These are phyloP conservation scores for Kryptopterus vitreolus DNA, from an alignment of 2,797 vertebrate genomes.

Conservation along the genomic window DNA sequence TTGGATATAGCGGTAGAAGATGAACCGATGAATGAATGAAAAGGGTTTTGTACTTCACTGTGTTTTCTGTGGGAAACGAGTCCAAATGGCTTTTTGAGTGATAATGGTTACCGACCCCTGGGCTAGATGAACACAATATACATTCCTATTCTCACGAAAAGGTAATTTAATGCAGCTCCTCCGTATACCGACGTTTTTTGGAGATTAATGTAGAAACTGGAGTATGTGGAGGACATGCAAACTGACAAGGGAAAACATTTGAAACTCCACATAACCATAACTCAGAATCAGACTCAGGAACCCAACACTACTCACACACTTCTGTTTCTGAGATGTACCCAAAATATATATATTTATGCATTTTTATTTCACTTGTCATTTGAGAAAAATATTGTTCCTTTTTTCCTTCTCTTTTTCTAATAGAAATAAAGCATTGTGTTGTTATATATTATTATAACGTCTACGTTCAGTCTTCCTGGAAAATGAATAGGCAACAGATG, in stretches of 20 bases:
- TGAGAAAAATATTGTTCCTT: background rate
- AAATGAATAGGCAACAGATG: too few species aligned
- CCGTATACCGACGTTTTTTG: background rate
- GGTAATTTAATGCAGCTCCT: background rate
- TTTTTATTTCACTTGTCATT: background rate
- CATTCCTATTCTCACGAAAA: background rate
- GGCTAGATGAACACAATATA: too few species aligned
- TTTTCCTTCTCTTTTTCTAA: background rate
- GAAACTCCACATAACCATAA: background rate
- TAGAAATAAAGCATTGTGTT: background rate
- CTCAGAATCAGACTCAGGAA: background rate
- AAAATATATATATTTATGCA: background rate
- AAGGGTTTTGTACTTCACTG: too few species aligned
- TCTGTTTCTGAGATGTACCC: background rate
- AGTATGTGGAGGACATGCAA: background rate
- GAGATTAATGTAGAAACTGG: background rate
- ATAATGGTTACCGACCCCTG: too few species aligned
- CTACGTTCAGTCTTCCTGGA: background rate
- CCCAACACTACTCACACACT: background rate
- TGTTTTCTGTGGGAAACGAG: too few species aligned
- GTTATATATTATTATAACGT: background rate
- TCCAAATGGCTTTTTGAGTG: too few species aligned
- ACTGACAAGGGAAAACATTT: background rate
- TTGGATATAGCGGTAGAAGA: too few species aligned
- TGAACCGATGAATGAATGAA: too few species aligned